Percentiles rank a stretch among this genome's conserved stretches.
Conservation (phyloP, 1,140 invertebrate genomes). For the Rhynchophorus ferrugineus region DNA sequence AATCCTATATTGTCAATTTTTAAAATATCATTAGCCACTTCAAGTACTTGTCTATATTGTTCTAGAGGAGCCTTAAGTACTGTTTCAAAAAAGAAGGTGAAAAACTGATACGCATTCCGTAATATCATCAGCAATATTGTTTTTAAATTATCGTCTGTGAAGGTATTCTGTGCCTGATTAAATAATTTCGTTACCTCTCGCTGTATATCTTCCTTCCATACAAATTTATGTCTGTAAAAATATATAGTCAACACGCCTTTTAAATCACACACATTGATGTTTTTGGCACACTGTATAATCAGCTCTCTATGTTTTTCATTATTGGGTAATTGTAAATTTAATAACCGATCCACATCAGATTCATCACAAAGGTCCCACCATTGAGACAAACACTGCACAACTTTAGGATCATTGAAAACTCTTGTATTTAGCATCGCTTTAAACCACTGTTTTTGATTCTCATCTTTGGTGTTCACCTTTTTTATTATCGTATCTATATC, state of each 20-base stretch:
- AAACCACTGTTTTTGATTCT: conserved; percentile 36
- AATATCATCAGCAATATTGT: conserved; percentile 31
- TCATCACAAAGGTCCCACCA: conserved; percentile 31
- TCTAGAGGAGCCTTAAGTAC: conserved; percentile 28
- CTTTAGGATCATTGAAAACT: conserved; percentile 28
- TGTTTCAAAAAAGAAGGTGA: conserved; percentile 25
- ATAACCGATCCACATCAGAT: conserved; percentile 25
- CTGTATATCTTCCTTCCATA: conserved; percentile 18
- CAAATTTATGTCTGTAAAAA: conserved; percentile 29
- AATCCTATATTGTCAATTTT: conserved; percentile 27
- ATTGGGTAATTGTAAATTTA: conserved; percentile 21
- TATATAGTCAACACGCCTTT: conserved; percentile 22
- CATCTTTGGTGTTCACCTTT: conserved; percentile 28
- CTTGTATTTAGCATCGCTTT: conserved; percentile 26
- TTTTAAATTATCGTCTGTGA: conserved; percentile 21
- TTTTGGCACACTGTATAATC: conserved; percentile 31
- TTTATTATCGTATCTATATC: conserved; percentile 29
- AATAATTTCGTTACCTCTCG: conserved; percentile 24
- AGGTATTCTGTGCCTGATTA: conserved; percentile 29
- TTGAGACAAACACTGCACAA: conserved; percentile 29
- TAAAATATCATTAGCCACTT: conserved; percentile 24
- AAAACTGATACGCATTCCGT: conserved; percentile 28
- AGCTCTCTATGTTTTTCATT: conserved; percentile 23
- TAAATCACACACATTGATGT: conserved; percentile 24
- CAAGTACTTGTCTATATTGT: conserved; percentile 22